Base-by-base conservation (phyloP, 2,797 vertebrate species). In the Ctenopoma kingsleyae region DNA sequence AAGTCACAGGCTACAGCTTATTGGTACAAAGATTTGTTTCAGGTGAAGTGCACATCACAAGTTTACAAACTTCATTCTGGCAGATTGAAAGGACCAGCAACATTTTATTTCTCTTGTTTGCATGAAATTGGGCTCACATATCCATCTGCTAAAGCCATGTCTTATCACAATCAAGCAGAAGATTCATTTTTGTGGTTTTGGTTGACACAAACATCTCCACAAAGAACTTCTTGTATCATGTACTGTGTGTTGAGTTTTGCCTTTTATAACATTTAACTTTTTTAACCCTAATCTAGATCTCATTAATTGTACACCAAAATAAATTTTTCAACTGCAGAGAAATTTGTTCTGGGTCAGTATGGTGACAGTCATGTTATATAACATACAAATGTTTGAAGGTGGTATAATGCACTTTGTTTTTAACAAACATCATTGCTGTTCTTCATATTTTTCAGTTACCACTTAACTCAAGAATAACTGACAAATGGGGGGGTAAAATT, bases 121-220 rank as follows among this genome's bases (percentile, higher is more conserved):
- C 72, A 74, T 76, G 64, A 83, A 83, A 83, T 78, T 83, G 55
- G 23, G 22, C 63, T 76, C 61, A 41, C 12, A 3, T 66, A 55
- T 67, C 56, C 38, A 63, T 78, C 55, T 76, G 51, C 60, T 48
- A 51, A 55, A 59, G 65, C 52, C 44, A 55, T 25, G 25, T 67
- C 52, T 76, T 67, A 79, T 87, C 75, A 62, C 58, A 44, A 60
- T 52, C 22, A 40, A 48, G 4, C 4, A 30, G 5, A 67, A 77
- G 58, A 64, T 70, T 22, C 23, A 2, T 58, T 57, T 69, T 30
- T 27, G 36, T 67, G 50, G 77, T 27, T 77, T 49, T 59, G 64
- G 67, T 62, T 77, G 67, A 65, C 40, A 67, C 55, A 64, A 61
- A 50, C 44, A 56, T 52, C 13, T 40, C 38, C 40, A 56, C 25